phyloP scores from a whole-genome alignment of 2,888 invertebrate genomes.

The Mycalesis mineus region DNA sequence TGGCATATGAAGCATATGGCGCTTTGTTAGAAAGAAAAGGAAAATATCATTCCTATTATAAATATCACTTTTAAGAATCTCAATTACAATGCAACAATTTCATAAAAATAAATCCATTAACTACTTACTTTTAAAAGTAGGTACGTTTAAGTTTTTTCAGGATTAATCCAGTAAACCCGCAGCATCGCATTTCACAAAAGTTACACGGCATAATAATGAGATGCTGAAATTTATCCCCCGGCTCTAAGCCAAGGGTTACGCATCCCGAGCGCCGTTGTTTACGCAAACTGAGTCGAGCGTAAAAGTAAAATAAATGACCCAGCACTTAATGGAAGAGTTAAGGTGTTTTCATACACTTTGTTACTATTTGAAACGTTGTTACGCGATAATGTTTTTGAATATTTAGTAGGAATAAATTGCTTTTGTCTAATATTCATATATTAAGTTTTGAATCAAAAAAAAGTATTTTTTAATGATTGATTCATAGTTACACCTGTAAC shows the following conservation, averaged over 20 bases:
- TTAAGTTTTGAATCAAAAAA: no score
- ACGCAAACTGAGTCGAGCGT: neutral
- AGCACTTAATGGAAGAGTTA: constrained; percentile 1
- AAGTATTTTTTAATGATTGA: no score
- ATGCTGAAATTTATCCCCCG: constrained; percentile 15
- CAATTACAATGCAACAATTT: no score
- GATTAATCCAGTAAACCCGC: neutral
- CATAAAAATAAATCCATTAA: no score
- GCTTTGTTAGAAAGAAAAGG: no score
- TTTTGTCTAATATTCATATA: no score
- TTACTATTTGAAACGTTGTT: neutral
- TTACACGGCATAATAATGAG: constrained; percentile 20
- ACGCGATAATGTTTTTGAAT: neutral
- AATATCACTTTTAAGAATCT: no score
- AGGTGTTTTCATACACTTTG: constrained; percentile 2
- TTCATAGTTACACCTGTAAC: no score
- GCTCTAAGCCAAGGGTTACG: constrained; percentile 13
- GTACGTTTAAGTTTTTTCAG: neutral
- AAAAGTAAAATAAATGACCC: constrained; percentile 9
- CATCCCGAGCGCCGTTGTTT: neutral
- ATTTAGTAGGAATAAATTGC: no score
- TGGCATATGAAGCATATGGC: no score
- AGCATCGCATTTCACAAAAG: constrained; percentile 14
- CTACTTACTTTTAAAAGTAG: neutral
- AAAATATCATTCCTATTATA: no score